Evolutionary conservation across 2,797 vertebrate genomes (phyloP), one percentile per base, ranked within the genome.

Genomic region (Melanotaenia parkinsoni): DNA sequence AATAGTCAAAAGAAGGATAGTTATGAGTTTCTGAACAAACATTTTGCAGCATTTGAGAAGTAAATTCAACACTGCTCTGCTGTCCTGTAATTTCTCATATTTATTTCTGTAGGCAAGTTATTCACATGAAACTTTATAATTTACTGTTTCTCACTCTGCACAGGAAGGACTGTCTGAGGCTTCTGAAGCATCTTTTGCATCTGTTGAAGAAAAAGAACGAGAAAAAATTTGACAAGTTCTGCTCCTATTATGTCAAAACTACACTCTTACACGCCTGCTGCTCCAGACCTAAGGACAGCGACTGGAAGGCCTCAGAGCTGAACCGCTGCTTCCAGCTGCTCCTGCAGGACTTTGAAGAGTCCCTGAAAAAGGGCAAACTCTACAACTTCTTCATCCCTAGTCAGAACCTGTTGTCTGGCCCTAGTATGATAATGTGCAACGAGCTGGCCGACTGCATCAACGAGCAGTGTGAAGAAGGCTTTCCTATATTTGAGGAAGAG

Each of bases 221-320:
- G 18, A 18, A 2, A 20, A 45, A 45, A 0, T 68, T 92, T 20
- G 61, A 77, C 3, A 87, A 90, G 62, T 92, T 95, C 72, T 93
- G 78, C 77, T 95, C 94, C 14, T 95, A 95, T 70, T 88, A 91
- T 1, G 90, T 77, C 22, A 95, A 95, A 85, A 94, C 92, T 14
- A 87, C 85, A 1, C 79, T 94, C 11, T 30, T 94, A 0, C 92
- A 91, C 0, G 86, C 92, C 77, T 94, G 94, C 63, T 80, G 80
- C 73, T 26, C 37, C 14, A 79, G 90, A 56, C 54, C 18, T 24
- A 54, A 68, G 10, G 93, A 94, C 80, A 68, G 0, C 0, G 51
- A 89, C 0, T 94, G 93, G 94, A 77, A 11, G 7, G 20, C 3
- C 0, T 54, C 62, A 1, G 11, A 56, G 10, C 84, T 94, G 64